Evolutionary conservation across 2,797 vertebrate species (phyloP), one percentile per base, ranked within the genome.

Genomic region (Argya squamiceps): DNA sequence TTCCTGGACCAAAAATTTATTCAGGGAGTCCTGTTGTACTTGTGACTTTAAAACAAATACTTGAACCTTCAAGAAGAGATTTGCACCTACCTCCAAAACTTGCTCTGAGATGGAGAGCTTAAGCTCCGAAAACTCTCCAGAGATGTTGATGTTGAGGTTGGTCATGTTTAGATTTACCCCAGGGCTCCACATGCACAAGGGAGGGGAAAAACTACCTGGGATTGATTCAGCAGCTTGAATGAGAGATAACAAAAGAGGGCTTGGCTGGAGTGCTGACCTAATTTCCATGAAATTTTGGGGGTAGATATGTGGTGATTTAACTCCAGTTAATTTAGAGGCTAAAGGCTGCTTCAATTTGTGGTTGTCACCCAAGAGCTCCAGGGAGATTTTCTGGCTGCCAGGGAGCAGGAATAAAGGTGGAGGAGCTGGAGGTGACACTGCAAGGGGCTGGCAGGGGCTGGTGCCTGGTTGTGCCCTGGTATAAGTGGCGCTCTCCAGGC

Each of bases 1-100:
- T 96, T 89, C 34, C 53, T 75, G 82, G 83, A 70, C 12, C 23
- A 65, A 87, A 95, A 84, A 29, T 58, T 29, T 56, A 55, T 76
- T 89, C 49, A 73, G 60, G 52, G 75, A 82, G 9, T 80, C 21
- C 29, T 84, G 17, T 62, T 62, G 5, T 79, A 49, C 10, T 75
- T 77, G 32, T 55, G 64, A 36, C 55, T 71, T 91, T 70, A 80
- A 95, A 41, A 64, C 26, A 65, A 58, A 59, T 49, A 43, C 29
- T 81, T 6, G 1, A 83, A 56, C 50, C 52, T 85, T 84, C 70
- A 69, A 15, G n/a, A 56, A 34, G 29, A 59, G 26, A 69, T 92
- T 78, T 88, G 60, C 29, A 60, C 21, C 23, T 29, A 59, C 17
- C 44, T 68, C 64, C 50, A 78, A 63, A 11, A 63, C 26, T 36